Base-by-base conservation (phyloP, 2,113 vertebrate genomes). In the Ceyx margarethae region DNA sequence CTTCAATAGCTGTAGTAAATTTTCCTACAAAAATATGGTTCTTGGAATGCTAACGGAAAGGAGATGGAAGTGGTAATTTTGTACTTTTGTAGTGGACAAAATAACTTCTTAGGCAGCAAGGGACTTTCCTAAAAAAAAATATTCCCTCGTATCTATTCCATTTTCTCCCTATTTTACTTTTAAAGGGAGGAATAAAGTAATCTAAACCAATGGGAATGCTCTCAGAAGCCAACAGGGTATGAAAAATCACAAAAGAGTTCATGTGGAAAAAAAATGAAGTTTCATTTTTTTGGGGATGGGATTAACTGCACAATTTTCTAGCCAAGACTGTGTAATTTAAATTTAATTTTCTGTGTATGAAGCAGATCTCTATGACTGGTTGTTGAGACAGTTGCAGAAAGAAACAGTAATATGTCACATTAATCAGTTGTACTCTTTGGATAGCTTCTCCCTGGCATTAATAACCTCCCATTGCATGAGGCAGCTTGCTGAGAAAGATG, bases 341-440 rank as follows among this genome's bases (percentile, higher is more conserved):
- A 96, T 96, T 94, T 95, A 96, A 94, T 96, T 97, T 87, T 91
- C 87, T 60, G 91, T 91, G 92, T 97, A 97, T 96, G 96, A 97
- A 96, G 93, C 95, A 97, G 96, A 97, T 96, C 95, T 98, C 96
- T 76, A 77, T 97, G 96, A 98, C 96, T 96, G 89, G 76, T 94
- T 97, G 91, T 96, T 98, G 97, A 98, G 97, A 98, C 90, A 97
- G 95, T 87, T 95, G 92, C 91, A 96, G 86, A 87, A 96, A 96
- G 91, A 94, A 97, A 97, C 72, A 98, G 28, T 23, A 96, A 97
- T 96, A 94, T 94, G 94, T 96, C 97, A 97, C 96, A 97, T 98
- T 97, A 98, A 98, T 98, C 98, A 98, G 96, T 95, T 64, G 72
- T 90, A 97, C 93, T 95, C 96, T 96, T 97, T 97, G 95, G 95